Base-by-base conservation (phyloP, 2,888 invertebrate species). In the Tenthredo notha region DNA sequence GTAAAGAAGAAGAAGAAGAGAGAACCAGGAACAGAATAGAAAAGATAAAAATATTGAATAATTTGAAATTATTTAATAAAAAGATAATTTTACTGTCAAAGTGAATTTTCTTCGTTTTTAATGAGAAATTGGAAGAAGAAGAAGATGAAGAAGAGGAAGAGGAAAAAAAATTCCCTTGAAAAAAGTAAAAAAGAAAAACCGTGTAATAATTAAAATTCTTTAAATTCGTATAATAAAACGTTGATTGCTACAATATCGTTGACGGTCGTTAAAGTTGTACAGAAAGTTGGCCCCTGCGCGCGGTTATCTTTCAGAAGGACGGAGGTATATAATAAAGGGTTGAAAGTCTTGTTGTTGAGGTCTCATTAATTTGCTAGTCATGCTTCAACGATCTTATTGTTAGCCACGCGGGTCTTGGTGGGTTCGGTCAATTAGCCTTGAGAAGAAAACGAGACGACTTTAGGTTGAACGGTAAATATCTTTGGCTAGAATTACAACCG, bases 341-440 rank as follows among this genome's bases (percentile, higher is more conserved):
- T 33, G 67, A 67, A 33, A 67, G 67, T 67, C 29, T 67, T 67
- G 67, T 67, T 67, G 67, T 67, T 67, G 67, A 33, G 67, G 67
- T 67, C 67, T 67, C 67, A 67, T 67, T 67, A 67, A 67, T 67
- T 67, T 25, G 33, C 67, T 67, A 67, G 67, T 18, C 67, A 67
- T 33, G 67, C 33, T 29, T 67, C 67, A 67, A 33, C 67, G 67
- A 67, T 67, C 67, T 67, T 67, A 67, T 67, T 33, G 67, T 67
- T 33, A 33, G 67, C 67, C 33, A n/a, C 25, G 61, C 25, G 61
- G 29, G 29, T 18, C 67, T 67, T 15, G 67, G 67, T 67, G 33
- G 33, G 67, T 7, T 67, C 67, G 67, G 67, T 67, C 33, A 33
- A 67, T 67, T 67, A 67, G 67, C 33, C 33, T 33, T 25, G 61